These are phyloP conservation scores for Eurypyga helias DNA, from an alignment of 2,113 vertebrate species.

Conservation along the genomic window DNA sequence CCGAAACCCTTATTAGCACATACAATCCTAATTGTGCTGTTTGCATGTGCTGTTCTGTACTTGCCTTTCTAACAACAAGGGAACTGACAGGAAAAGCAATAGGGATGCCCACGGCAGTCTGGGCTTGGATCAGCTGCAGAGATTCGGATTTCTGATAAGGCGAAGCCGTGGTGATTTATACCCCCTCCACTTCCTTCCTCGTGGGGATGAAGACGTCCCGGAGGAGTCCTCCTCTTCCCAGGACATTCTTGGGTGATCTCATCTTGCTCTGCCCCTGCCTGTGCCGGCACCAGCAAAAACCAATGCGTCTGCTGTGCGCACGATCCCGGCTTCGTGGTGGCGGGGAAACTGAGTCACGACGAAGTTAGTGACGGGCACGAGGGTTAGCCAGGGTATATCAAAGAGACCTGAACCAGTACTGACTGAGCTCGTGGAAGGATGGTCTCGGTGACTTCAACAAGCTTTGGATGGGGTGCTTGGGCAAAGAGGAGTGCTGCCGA, in stretches of 20 bases:
- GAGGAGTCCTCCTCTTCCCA: conserved; percentile 4
- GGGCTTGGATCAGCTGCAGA: conserved; percentile 19
- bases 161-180: conserved; percentile 8
- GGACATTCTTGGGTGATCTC: not conserved
- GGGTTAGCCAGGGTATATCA: not conserved
- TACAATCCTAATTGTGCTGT: conserved; percentile 35
- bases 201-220: not conserved
- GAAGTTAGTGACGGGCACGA: not conserved
- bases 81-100: conserved; percentile 31
- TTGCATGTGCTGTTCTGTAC: conserved; percentile 47
- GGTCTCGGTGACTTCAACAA: not conserved
- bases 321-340: not conserved
- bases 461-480: not conserved
- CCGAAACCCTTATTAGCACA: conserved; percentile 47
- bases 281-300: not conserved
- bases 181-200: conserved; percentile 40
- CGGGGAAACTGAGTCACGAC: not conserved
- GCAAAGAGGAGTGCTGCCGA: not conserved
- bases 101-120: conserved; percentile 37
- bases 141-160: not conserved
- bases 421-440: not conserved
- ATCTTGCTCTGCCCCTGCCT: not conserved
- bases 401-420: not conserved
- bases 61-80: conserved; percentile 39
- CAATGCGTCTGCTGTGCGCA: not conserved